Percentiles rank a stretch among this genome's conserved stretches.
Evolutionary conservation across 2,888 invertebrate species (phyloP).

Genomic region (Phyllotreta striolata): DNA sequence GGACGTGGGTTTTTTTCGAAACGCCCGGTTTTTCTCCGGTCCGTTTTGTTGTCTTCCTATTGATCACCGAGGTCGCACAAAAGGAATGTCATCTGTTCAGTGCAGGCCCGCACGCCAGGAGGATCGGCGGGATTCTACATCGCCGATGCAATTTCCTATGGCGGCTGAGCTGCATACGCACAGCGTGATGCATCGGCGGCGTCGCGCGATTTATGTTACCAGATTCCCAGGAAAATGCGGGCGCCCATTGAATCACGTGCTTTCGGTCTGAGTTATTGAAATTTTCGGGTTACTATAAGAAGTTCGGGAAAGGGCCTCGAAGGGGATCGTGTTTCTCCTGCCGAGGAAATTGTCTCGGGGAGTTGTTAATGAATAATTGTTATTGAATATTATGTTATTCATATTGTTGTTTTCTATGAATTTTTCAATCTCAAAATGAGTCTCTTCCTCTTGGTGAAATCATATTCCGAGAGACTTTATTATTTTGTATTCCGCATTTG

Average conservation of each 20-base stretch:
- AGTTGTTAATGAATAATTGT: too few species aligned
- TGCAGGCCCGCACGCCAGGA: conserved; percentile 39
- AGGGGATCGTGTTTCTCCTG: conserved; percentile 4
- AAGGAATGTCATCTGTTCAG: conserved; percentile 44
- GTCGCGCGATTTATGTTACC: conserved; percentile 37
- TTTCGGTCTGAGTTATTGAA: conserved; percentile 34
- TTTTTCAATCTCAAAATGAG: not conserved
- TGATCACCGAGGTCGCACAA: conserved; percentile 44
- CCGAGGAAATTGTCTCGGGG: conserved; percentile 6
- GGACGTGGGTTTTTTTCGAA: too few species aligned
- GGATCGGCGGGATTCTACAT: conserved; percentile 43
- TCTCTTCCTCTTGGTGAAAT: too few species aligned
- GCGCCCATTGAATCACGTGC: conserved; percentile 35
- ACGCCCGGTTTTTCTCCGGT: not conserved
- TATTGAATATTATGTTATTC: not conserved
- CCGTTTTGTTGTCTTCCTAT: conserved; percentile 32
- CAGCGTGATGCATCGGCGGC: conserved; percentile 42
- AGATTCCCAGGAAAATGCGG: conserved; percentile 21
- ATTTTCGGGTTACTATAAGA: conserved; percentile 24
- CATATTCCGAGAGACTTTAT: too few species aligned
- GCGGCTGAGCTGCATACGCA: conserved; percentile 29
- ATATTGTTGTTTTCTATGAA: not conserved
- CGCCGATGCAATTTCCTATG: conserved; percentile 52
- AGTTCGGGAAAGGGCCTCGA: conserved; percentile 16
- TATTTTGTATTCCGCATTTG: too few species aligned